phyloP scores from a whole-genome alignment of 2,888 invertebrate species.

The Crocallis elinguaria region DNA sequence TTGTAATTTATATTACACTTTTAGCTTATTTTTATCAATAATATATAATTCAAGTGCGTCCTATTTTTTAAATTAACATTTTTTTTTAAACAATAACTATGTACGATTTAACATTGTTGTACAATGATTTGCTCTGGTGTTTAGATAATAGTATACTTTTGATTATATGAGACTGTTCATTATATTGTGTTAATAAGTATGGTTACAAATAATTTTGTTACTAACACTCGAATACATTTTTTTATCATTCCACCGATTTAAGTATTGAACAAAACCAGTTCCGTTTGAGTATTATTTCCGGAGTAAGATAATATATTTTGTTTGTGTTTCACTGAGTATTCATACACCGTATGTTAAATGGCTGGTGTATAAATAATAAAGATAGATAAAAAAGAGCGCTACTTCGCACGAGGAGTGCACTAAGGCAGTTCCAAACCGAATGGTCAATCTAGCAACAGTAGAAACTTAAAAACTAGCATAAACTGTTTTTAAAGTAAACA shows the following conservation, averaged over 20 bases:
- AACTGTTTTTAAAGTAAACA: too few relatives aligned
- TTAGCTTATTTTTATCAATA: slow-evolving; percentile 50
- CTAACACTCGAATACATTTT: slow-evolving; percentile 69
- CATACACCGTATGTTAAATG: slow-evolving; percentile 37
- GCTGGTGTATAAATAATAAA: too few relatives aligned
- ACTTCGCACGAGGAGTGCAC: too few relatives aligned
- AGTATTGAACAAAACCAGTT: slow-evolving; percentile 70
- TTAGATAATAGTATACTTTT: slow-evolving; percentile 60
- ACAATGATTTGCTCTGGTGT: slow-evolving; percentile 61
- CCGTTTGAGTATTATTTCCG: slow-evolving; percentile 71
- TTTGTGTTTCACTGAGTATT: slow-evolving; percentile 18
- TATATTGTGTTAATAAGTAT: slow-evolving; percentile 54
- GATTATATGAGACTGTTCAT: slow-evolving; percentile 78
- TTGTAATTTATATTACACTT: slow-evolving; percentile 38
- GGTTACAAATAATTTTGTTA: slow-evolving; percentile 60
- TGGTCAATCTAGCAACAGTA: too few relatives aligned
- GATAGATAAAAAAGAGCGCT: too few relatives aligned
- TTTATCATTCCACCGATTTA: slow-evolving; percentile 80
- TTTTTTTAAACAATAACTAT: slow-evolving; percentile 45
- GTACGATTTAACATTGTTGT: slow-evolving; percentile 59
- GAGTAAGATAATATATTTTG: slow-evolving; percentile 43
- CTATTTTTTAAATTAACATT: slow-evolving; percentile 58
- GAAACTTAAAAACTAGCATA: too few relatives aligned
- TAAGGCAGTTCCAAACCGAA: too few relatives aligned
- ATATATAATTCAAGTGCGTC: slow-evolving; percentile 61